Evolutionary conservation across 2,888 invertebrate species (phyloP).

Genomic region (Mycalesis mineus): DNA sequence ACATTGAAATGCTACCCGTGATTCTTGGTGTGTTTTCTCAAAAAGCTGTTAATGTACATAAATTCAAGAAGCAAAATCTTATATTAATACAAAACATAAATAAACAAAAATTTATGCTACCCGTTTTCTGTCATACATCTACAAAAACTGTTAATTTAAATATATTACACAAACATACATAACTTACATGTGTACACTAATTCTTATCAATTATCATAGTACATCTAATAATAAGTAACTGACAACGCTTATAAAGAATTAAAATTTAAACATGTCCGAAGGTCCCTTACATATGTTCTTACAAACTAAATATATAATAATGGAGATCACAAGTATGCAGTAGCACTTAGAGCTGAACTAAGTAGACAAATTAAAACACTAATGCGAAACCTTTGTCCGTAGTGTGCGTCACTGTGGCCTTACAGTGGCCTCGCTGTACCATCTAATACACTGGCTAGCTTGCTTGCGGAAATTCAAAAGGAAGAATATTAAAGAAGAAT

Average conservation of each 20-base stretch:
- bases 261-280: neutral
- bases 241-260: neutral
- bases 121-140: neutral
- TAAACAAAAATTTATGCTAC: neutral
- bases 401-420: slow-evolving; percentile 17
- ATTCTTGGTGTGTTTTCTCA: no score
- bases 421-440: slow-evolving; percentile 18
- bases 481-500: slow-evolving; percentile 9
- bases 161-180: no score
- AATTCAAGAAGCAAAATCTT: no score
- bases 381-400: slow-evolving; percentile 14
- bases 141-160: no score
- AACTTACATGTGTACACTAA: neutral
- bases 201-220: neutral
- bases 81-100: no score
- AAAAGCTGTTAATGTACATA: no score
- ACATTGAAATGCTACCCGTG: no score
- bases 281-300: neutral
- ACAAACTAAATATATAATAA: neutral
- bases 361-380: slow-evolving; percentile 17
- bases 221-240: neutral
- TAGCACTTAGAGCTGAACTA: slow-evolving; percentile 5
- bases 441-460: slow-evolving; percentile 12
- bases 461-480: slow-evolving; percentile 19
- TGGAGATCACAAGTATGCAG: neutral